Evolutionary conservation across 2,797 vertebrate genomes (phyloP), one percentile per base, ranked within the genome.

Genomic region (Alectoris magna): DNA sequence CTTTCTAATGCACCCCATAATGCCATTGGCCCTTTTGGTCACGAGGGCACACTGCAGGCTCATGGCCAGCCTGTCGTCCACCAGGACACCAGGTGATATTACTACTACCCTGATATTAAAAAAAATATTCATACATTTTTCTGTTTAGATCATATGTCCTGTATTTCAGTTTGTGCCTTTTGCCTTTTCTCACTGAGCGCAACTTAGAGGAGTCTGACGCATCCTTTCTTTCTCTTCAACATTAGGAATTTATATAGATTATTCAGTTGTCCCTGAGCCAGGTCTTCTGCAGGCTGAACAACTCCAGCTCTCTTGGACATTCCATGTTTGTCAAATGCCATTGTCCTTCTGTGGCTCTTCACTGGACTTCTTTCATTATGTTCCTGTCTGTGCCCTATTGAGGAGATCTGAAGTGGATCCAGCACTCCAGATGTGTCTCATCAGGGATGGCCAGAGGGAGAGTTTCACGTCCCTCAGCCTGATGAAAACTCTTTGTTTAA

Each of bases 241-340:
- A 14, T 43, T 17, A 56, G 0, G 1, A 22, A 51, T 39, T 41
- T 79, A 41, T 38, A 43, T 4, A 0, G 10, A n/a, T 14, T 68
- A 5, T 10, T 68, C 44, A 56, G 26, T 51, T 68, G 12, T 6
- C 10, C 22, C 10, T 17, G 18, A 63, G 7, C 6, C 31, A 82
- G 29, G 9, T 48, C 1, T 0, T 34, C 43, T 63, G 3, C 34
- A 44, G 11, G 5, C 24, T 84, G 39, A 84, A 63, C 13, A n/a
- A 6, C 21, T 44, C 13, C 19, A 44, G 29, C 26, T 29, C 9
- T 53, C 51, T 53, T 29, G 16, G 26, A 14, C 26, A 29, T 53
- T 53, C 51, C 15, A 29, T 16, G 51, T 29, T 53, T 53, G 51
- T 29, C 15, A 53, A 16, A 29, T 53, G 51, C 13, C 16, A 14